phyloP scores from a whole-genome alignment of 2,888 invertebrate genomes.

The Drosophila kanekoi region DNA sequence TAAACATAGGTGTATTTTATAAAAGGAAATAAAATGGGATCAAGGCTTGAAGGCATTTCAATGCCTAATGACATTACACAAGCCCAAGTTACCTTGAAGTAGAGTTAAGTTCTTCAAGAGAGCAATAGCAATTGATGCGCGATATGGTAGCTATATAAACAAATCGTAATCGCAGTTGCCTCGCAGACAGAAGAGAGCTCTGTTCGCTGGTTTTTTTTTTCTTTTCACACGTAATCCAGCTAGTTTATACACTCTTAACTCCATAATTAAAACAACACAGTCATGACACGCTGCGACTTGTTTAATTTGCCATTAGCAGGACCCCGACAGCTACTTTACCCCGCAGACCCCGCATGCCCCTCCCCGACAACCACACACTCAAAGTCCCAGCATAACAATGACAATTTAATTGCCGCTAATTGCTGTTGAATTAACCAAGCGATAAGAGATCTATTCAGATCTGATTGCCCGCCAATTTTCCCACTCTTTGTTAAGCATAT shows the following conservation, averaged over 20 bases:
- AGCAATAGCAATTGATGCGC: no score
- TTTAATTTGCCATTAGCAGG: constrained; percentile 14
- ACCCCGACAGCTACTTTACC: no score
- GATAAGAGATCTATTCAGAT: constrained; percentile 18
- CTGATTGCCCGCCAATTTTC: constrained; percentile 2
- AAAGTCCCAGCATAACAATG: constrained; percentile 9
- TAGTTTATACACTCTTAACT: constrained; percentile 3
- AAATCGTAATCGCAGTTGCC: no score
- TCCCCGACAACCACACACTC: no score
- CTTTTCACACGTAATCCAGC: not conserved
- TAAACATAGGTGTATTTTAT: no score
- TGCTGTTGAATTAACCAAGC: constrained; percentile 48
- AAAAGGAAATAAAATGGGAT: no score
- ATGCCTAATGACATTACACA: no score
- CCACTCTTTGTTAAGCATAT: not conserved
- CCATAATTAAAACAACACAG: not conserved
- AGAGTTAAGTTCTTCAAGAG: no score
- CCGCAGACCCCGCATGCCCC: not conserved
- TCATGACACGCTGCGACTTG: not conserved
- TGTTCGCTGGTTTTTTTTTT: not conserved
- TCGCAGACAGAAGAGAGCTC: no score
- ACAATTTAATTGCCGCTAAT: constrained; percentile 47
- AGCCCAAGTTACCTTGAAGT: no score
- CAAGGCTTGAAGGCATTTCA: no score
- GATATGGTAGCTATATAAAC: no score